Conservation (phyloP, 2,113 vertebrate species). For the human (Homo sapiens) region GRCh38 chr21:35219001-35219500, state of each 20-base stretch:
- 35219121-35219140: not conserved
- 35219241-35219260: not conserved
- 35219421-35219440: not conserved
- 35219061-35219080: not conserved
- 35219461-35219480: not conserved
- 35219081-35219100: not conserved
- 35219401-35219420: not conserved
- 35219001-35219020: not conserved
- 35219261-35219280: constrained; percentile 36
- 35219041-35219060: not conserved
- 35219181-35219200: not conserved
- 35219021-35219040: not conserved
- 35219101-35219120: not conserved
- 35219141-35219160: not conserved
- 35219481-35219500: not conserved
- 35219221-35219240: not conserved
- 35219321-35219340: not conserved
- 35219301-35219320: not conserved
- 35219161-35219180: not conserved
- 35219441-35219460: not conserved
- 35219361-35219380: not conserved
- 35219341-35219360: not conserved
- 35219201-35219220: not conserved
- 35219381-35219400: not conserved
- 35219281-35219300: not conserved